Percentiles rank a stretch among this genome's conserved stretches.
Evolutionary conservation across 2,113 vertebrate species (phyloP).

Genomic region (Cyprinus carpio): DNA sequence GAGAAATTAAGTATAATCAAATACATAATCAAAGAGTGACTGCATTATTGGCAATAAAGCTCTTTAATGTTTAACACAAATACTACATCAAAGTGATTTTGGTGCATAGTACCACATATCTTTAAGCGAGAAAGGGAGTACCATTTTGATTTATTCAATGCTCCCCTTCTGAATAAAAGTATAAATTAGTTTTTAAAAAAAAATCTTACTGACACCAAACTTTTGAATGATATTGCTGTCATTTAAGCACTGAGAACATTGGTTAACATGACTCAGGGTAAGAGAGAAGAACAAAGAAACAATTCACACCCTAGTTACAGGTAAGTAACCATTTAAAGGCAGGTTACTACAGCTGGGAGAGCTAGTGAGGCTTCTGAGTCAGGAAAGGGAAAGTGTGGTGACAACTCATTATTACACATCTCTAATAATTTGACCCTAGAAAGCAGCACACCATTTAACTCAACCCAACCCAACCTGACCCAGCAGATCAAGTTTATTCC

Average conservation of each 20-base stretch:
- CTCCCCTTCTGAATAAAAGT: too few relatives aligned
- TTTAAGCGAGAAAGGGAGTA: too few relatives aligned
- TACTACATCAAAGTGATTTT: background rate
- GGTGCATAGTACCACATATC: background rate
- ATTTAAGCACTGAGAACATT: background rate
- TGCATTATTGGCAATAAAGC: background rate
- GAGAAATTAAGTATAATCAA: background rate
- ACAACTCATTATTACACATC: conserved; percentile 1
- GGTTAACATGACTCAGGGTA: background rate
- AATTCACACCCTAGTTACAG: background rate
- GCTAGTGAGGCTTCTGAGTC: background rate
- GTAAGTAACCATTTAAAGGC: background rate
- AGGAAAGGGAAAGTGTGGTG: conserved; percentile 5
- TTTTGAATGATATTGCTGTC: too few relatives aligned
- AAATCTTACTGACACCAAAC: too few relatives aligned
- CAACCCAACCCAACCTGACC: background rate
- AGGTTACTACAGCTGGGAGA: background rate
- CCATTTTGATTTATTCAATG: too few relatives aligned
- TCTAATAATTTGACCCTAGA: background rate
- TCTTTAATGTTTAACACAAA: background rate
- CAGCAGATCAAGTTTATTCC: background rate
- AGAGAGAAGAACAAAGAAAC: background rate
- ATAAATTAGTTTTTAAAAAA: too few relatives aligned
- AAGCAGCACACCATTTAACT: conserved; percentile 3
- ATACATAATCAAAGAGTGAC: conserved; percentile 1